A percentile compares a stretch with the other conserved stretches of the same genome.
These are phyloP conservation scores for Eulemur macaco DNA, from an alignment of 2,113 vertebrate genomes.

Conservation along the genomic window DNA sequence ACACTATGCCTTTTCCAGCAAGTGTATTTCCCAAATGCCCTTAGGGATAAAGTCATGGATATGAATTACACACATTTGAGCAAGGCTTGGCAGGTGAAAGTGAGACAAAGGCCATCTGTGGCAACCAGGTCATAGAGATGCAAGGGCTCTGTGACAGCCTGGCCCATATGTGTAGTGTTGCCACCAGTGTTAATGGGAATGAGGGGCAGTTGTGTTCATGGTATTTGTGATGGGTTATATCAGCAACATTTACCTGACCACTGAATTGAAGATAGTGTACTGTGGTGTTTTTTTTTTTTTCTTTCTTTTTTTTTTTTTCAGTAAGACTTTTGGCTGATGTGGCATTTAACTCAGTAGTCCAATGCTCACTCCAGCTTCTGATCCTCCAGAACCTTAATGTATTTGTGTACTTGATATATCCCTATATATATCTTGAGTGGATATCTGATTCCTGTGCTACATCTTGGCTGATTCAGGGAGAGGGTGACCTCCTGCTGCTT, in stretches of 20 bases:
- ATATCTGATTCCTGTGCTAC: neutral
- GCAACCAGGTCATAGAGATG: neutral
- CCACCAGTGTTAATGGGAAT: accelerated
- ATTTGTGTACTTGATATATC: neutral
- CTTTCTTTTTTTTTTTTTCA: too few relatives aligned
- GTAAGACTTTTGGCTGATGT: too few relatives aligned
- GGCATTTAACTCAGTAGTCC: neutral
- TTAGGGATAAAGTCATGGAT: neutral
- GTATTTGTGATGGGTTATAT: too few relatives aligned
- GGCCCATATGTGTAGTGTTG: accelerated
- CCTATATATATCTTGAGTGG: neutral
- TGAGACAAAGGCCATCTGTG: neutral
- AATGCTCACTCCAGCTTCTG: neutral
- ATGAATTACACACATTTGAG: neutral
- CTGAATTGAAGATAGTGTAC: neutral
- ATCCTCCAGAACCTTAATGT: neutral
- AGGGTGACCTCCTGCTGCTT: neutral
- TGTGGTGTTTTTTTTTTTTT: neutral
- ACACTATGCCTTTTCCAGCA: neutral
- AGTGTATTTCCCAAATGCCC: neutral
- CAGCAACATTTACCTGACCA: neutral
- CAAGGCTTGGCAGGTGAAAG: neutral
- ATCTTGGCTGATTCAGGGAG: neutral
- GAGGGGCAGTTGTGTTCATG: too few relatives aligned
- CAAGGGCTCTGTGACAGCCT: accelerated